Base-by-base conservation (phyloP, 2,113 vertebrate species). In the Columba livia region DNA sequence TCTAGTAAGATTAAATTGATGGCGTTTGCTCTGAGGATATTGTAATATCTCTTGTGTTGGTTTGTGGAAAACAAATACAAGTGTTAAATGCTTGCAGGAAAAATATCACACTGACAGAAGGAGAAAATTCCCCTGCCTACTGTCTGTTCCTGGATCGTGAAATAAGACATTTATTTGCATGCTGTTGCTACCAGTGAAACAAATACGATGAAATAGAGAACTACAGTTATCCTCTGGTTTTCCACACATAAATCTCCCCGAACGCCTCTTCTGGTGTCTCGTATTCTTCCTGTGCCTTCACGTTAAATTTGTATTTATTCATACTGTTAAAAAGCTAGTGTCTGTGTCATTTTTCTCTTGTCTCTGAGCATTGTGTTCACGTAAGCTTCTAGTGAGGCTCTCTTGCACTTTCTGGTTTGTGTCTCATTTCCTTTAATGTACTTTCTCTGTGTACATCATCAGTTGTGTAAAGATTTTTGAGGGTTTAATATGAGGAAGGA, bases 231-330 rank as follows among this genome's bases (percentile, higher is more conserved):
- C 3, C 10, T 86, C 47, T 56, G 19, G 21, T 74, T 91, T 89
- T 81, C 29, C 28, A 13, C 26, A 54, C 6, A 4, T 11, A 26
- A 61, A 48, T 34, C 29, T 50, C 17, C 56, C 34, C 69, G 25
- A 74, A 29, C 32, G 9, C 12, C 24, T 54, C n/a, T 86, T 67
- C 47, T 29, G 28, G 4, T 90, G 54, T 31, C 31, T 79, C 0
- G 0, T 67, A 12, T 62, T 80, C 84, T 70, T 74, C 0, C 1
- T 60, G 6, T 58, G 38, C 34, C 24, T 34, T 57, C 36, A 6
- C 38, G 21, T 24, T 85, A 60, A 47, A 36, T 56, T n/a, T 2
- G 1, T 58, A 6, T 70, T 89, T 69, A 40, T 70, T 84, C 24
- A 31, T 23, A 11, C 44, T 15, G 34, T 69, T 66, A n/a, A 9